phyloP scores from a whole-genome alignment of 2,113 vertebrate species.

The Redunca redunca region DNA sequence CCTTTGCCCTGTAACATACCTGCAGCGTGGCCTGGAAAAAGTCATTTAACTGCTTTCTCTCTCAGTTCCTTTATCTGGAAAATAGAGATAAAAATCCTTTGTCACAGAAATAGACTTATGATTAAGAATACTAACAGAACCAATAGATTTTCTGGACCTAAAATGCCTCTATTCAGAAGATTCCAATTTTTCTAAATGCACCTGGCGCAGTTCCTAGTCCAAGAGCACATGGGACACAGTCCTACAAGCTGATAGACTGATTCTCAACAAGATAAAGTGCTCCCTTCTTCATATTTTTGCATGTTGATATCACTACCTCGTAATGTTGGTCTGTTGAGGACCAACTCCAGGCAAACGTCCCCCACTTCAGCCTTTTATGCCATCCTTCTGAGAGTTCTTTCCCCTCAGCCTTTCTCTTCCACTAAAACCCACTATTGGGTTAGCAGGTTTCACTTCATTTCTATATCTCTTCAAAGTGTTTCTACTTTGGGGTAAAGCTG shows the following conservation, averaged over 20 bases:
- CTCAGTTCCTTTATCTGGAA: neutral
- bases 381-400: neutral
- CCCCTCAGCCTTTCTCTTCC: neutral
- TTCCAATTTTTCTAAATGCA: neutral
- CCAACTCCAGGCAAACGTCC: neutral
- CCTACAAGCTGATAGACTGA: neutral
- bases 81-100: neutral
- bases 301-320: neutral
- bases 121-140: neutral
- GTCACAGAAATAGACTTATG: neutral
- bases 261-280: neutral
- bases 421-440: too few relatives aligned
- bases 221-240: neutral
- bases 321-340: neutral
- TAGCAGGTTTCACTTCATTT: neutral
- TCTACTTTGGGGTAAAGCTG: neutral
- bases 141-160: neutral
- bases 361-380: neutral
- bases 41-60: neutral
- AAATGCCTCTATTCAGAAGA: neutral
- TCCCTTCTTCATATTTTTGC: neutral
- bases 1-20: neutral
- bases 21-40: neutral
- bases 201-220: neutral
- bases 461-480: neutral